Evolutionary conservation across 1,140 invertebrate species (phyloP), one percentile per base, ranked within the genome.

Genomic region (Heliconius congener): DNA sequence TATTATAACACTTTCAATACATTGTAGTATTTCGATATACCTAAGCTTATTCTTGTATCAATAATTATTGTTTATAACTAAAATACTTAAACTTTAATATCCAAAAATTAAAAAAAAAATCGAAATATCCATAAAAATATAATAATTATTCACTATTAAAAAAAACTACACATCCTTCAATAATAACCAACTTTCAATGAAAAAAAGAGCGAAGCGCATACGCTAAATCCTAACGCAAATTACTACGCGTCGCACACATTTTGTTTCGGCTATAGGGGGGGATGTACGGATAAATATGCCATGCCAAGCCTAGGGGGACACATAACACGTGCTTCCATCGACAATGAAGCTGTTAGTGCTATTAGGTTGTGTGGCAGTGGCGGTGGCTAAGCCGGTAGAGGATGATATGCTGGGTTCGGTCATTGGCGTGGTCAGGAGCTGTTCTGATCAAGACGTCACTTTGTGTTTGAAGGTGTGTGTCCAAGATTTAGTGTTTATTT

Each of bases 381-480:
- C 90, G 42, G 82, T 91, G 27, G 95, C 95, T 34, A 96, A 96
- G 79, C 96, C 96, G 1, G 91, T 84, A 42, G 92, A 94, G 19
- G 93, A 94, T 84, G 95, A 95, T 81, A 89, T 96, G 81, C 81
- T 96, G 66, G 91, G 93, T 3, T 95, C 95, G 66, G 96, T 97
- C 46, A 95, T 97, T 77, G 95, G 95, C 82, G 96, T 96, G 78
- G 94, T 97, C 77, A 96, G 96, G 90, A 95, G 96, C 76, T 97
- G 97, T 87, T 96, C 96, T 39, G 96, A 97, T 74, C 95, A 96
- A 81, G 96, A 97, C 79, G 91, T 97, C 81, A 94, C 96, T 46
- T 95, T 97, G 87, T 98, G 97, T 86, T 92, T 98, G 78, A 98
- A 98, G 95, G 96, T 94, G 91, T 93, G 92, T 90, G 46, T 27